Conservation (phyloP, 1,140 invertebrate species). For the Sinonovacula constricta region DNA sequence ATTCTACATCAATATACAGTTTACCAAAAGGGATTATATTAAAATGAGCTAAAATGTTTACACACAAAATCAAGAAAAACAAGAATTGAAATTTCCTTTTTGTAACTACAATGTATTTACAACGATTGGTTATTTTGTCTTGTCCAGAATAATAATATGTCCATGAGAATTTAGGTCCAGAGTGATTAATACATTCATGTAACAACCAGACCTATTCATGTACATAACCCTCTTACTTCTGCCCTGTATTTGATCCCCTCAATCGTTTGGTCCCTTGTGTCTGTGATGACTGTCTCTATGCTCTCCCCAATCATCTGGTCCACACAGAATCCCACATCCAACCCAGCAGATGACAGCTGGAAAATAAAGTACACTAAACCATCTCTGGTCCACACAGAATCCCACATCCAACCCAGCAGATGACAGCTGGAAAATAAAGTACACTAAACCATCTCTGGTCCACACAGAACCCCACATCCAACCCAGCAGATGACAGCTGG, state of each 20-base stretch:
- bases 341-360: constrained; percentile 85
- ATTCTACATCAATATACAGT: too few species aligned
- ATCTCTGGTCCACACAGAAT: neutral
- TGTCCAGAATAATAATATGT: neutral
- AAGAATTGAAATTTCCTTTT: neutral
- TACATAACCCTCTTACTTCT: constrained; percentile 64
- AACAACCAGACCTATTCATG: neutral
- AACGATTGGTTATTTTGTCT: neutral
- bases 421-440: neutral
- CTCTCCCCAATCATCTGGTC: constrained; percentile 87
- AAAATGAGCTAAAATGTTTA: too few species aligned
- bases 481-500: constrained; percentile 82
- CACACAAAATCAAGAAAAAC: neutral
- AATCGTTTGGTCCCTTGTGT: constrained; percentile 86
- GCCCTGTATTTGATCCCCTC: constrained; percentile 86
- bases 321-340: constrained; percentile 91
- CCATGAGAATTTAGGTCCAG: neutral
- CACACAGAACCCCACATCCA: neutral
- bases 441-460: neutral
- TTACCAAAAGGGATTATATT: too few species aligned
- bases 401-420: neutral
- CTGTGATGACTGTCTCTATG: constrained; percentile 82
- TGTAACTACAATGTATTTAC: neutral
- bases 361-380: constrained; percentile 57
- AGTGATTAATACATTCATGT: neutral